Percentiles rank a stretch among this genome's conserved stretches.
phyloP scores from a whole-genome alignment of 2,888 invertebrate genomes.

The Pachliopta kotzebuea region DNA sequence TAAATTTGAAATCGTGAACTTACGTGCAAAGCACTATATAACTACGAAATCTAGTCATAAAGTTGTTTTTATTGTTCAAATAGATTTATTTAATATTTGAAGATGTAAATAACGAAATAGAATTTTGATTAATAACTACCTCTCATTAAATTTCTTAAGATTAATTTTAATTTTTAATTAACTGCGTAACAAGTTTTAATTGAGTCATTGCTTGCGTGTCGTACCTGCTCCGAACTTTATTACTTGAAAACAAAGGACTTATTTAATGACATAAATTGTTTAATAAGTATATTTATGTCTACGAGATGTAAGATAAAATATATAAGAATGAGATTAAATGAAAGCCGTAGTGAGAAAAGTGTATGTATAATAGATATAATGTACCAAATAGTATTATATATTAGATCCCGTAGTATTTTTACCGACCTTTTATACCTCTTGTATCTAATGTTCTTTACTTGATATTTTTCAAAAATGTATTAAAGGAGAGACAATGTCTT shows the following conservation, averaged over 20 bases:
- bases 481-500: not conserved
- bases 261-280: slow-evolving; percentile 39
- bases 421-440: slow-evolving; percentile 73
- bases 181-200: slow-evolving; percentile 2
- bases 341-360: slow-evolving; percentile 73
- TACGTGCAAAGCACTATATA: slow-evolving; percentile 19
- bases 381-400: slow-evolving; percentile 60
- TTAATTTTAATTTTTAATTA: not conserved
- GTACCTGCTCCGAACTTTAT: slow-evolving; percentile 62
- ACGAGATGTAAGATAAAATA: slow-evolving; percentile 29
- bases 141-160: not conserved
- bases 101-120: too few species aligned
- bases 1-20: slow-evolving; percentile 8
- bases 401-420: slow-evolving; percentile 70
- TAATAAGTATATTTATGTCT: slow-evolving; percentile 35
- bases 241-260: slow-evolving; percentile 46
- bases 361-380: slow-evolving; percentile 42
- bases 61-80: not conserved
- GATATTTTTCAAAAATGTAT: slow-evolving; percentile 20
- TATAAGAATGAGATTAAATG: slow-evolving; percentile 40
- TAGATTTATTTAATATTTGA: not conserved
- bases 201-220: slow-evolving; percentile 1
- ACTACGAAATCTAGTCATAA: slow-evolving; percentile 16
- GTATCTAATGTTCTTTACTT: slow-evolving; percentile 49
- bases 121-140: too few species aligned